A percentile compares a stretch with the other conserved stretches of the same genome.
phyloP scores from a whole-genome alignment of 2,797 vertebrate species.

The Pygocentrus nattereri region DNA sequence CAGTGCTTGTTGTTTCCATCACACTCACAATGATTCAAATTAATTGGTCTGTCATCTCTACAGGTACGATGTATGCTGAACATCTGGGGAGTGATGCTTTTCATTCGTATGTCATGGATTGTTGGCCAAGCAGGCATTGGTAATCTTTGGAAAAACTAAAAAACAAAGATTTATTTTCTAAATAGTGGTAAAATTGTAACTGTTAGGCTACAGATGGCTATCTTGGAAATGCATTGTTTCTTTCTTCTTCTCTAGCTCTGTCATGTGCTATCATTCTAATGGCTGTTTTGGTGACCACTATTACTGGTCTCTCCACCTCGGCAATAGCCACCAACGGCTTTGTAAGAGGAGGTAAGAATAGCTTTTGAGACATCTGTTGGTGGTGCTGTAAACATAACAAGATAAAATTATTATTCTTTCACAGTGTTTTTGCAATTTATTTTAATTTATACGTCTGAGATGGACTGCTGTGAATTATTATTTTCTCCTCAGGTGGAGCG shows the following conservation, averaged over 20 bases:
- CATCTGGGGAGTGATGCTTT: constrained; percentile 99
- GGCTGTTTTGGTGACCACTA: constrained; percentile 95
- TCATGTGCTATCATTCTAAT: constrained; percentile 89
- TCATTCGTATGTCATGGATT: constrained; percentile 97
- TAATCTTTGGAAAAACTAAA: constrained; percentile 65
- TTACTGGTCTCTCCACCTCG: constrained; percentile 95
- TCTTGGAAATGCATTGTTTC: neutral
- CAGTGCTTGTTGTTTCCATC: no score
- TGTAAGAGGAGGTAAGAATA: constrained; percentile 91
- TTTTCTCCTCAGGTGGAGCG: constrained; percentile 83
- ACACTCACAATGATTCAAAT: no score
- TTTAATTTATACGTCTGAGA: neutral
- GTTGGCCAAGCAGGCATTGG: constrained; percentile 97
- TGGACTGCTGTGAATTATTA: neutral
- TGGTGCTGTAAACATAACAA: neutral
- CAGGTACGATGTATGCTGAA: constrained; percentile 97
- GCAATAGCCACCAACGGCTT: constrained; percentile 97
- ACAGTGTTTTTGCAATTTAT: neutral
- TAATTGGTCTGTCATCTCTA: constrained; percentile 36
- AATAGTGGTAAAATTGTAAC: neutral
- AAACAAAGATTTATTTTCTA: neutral
- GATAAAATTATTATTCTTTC: neutral
- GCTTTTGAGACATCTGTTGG: neutral
- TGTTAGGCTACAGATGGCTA: neutral
- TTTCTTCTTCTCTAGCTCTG: constrained; percentile 77